Base-by-base conservation (phyloP, 2,113 vertebrate genomes). In the Solea solea region DNA sequence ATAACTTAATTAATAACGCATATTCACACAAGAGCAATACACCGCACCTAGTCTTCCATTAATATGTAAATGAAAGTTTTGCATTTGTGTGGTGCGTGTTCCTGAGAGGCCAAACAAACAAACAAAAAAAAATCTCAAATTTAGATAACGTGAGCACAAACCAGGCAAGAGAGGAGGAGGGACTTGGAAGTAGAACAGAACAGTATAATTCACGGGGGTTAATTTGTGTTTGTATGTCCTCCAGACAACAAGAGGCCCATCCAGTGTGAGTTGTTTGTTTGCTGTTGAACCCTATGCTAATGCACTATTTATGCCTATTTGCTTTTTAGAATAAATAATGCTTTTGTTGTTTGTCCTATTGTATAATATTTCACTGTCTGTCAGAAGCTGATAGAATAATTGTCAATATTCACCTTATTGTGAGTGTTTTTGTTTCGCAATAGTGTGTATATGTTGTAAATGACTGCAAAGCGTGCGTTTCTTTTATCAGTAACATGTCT, bases 271-370 rank as follows among this genome's bases (percentile, higher is more conserved):
- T 62, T 67, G 51, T 76, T 74, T 27, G 34, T 63, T 77, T 72
- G 63, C 80, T 63, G 75, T 85, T 85, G 70, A 85, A 68, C 52
- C 59, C 74, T 63, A 88, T 85, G 88, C 82, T 78, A 88, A 90
- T 83, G 45, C 28, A 54, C 44, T 72, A 27, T 81, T 88, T 65
- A 81, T 54, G 78, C 72, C 66, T 60, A 60, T 81, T 76, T 81
- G 46, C 39, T 52, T 70, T 80, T 84, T 72, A 81, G 34, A 74
- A 28, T 79, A 6, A 54, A 63, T 56, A 21, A 21, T 21, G 21
- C 21, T 21, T 66, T 70, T 54, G 40, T 55, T 78, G 66, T 63
- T 70, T 67, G 48, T 64, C 27, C 12, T 5, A 14, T 16, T 41
- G 8, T 21, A 69, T 40, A 25, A n/a, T 13, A 40, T 16, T 9